phyloP scores from a whole-genome alignment of 2,113 vertebrate species.

The Garra rufa region DNA sequence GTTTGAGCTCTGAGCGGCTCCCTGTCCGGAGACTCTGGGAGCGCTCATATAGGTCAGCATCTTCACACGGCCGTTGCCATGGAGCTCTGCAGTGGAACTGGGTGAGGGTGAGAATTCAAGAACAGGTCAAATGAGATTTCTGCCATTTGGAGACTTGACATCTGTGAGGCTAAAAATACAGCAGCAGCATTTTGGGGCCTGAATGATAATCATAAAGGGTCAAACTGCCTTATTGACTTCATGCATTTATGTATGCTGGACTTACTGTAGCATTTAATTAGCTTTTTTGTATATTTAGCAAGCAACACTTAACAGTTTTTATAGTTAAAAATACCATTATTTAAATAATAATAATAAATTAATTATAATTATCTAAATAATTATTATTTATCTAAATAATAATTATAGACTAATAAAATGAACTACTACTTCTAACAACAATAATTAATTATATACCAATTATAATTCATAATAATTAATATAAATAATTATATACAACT shows the following conservation, averaged over 20 bases:
- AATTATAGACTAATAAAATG: no score
- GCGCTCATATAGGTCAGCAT: conserved; percentile 43
- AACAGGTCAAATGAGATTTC: conserved; percentile 38
- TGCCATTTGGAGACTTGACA: conserved; percentile 16
- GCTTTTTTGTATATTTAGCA: not conserved
- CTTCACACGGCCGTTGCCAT: conserved; percentile 32
- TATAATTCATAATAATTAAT: no score
- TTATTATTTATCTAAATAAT: no score
- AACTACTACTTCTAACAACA: no score
- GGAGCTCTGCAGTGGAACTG: conserved; percentile 18
- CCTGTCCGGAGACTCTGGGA: conserved; percentile 7
- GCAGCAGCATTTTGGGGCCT: conserved; percentile 10
- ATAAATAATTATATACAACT: no score
- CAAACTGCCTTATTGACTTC: not conserved
- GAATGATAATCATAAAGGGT: not conserved
- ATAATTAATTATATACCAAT: no score
- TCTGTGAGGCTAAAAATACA: conserved; percentile 37
- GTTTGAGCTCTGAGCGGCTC: not conserved
- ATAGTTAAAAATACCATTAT: no score
- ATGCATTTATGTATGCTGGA: not conserved
- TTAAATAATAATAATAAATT: no score
- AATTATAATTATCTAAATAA: no score
- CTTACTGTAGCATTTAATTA: not conserved
- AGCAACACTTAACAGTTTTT: no score
- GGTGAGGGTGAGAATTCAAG: conserved; percentile 32